Base-by-base conservation (phyloP, 1,140 invertebrate genomes). In the Condylostylus longicornis region DNA sequence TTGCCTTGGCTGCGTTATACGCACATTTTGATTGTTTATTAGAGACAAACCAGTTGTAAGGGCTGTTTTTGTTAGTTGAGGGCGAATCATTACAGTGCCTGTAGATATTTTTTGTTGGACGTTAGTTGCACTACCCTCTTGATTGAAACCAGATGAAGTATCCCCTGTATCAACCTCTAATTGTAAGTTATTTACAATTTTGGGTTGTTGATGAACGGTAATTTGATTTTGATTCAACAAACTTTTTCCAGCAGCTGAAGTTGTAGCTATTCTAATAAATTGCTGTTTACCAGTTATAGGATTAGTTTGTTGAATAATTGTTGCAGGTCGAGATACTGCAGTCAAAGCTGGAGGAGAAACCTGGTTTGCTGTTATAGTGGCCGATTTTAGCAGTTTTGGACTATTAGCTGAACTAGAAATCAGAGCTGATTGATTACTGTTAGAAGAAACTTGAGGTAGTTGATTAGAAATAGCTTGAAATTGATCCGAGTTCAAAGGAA, bases 1-100 rank as follows among this genome's bases (percentile, higher is more conserved):
- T 31, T 58, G 53, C 18, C 54, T 53, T 37, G 56, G 56, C 20
- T 58, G 55, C 9, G 54, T 40, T 3, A 45, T 43, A 9, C 50
- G 50, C 1, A 20, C n/a, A 7, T 19, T 17, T 4, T 44, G 31
- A 19, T 36, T 13, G 23, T 30, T 42, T 13, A 35, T 29, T 10
- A 18, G 9, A 22, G 35, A 12, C 13, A 25, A 35, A 29, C 22
- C 12, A 15, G 33, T 34, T 21, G n/a, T n/a, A n/a, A n/a, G n/a
- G n/a, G n/a, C n/a, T n/a, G 32, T 18, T 17, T 33, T 38, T 40
- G 29, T 23, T 23, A n/a, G 36, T 20, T n/a, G 48, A 18, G 29
- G 53, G 43, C 10, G 53, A 25, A 25, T 25, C 7, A 8, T 25
- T n/a, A n/a, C n/a, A n/a, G n/a, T n/a, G n/a, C n/a, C n/a, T n/a